A percentile compares a stretch with the other conserved stretches of the same genome.
Evolutionary conservation across 2,888 invertebrate genomes (phyloP).

Genomic region (Ennomos erosarius): DNA sequence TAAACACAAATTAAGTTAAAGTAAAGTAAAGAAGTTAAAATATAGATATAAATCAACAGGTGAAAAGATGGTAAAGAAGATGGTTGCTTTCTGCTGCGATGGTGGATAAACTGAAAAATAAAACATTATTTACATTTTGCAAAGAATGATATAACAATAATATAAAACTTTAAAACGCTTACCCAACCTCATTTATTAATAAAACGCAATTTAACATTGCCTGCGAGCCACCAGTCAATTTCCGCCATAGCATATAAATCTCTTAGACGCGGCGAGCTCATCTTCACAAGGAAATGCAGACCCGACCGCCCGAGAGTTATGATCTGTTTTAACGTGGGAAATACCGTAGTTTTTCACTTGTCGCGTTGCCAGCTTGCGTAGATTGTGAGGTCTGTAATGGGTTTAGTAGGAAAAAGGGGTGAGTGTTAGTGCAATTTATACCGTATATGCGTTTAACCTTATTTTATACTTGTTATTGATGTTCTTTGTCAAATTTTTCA

Average conservation of each 20-base stretch:
- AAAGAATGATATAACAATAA: background rate
- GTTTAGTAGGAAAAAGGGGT: constrained; percentile 21
- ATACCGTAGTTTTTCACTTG: constrained; percentile 75
- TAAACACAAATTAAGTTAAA: too few species aligned
- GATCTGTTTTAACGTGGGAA: constrained; percentile 75
- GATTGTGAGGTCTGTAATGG: constrained; percentile 38
- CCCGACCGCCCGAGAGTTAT: constrained; percentile 69
- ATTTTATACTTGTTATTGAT: background rate
- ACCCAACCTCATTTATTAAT: constrained; percentile 34
- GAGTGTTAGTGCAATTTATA: constrained; percentile 10
- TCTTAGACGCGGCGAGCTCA: constrained; percentile 67
- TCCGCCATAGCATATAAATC: constrained; percentile 76
- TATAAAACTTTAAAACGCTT: constrained; percentile 5
- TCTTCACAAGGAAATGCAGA: constrained; percentile 74
- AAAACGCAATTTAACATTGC: constrained; percentile 37
- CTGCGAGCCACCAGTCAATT: constrained; percentile 66
- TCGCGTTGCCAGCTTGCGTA: constrained; percentile 37
- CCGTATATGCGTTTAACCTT: constrained; percentile 1
- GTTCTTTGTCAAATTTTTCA: too few species aligned
- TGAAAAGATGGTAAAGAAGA: background rate
- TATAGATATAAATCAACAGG: too few species aligned
- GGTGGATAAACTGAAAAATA: too few species aligned
- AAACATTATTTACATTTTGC: too few species aligned
- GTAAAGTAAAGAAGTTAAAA: too few species aligned
- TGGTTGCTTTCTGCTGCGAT: too few species aligned